Percentiles rank a stretch among this genome's conserved stretches.
phyloP scores from a whole-genome alignment of 2,113 vertebrate species.

The Bagarius yarrelli region DNA sequence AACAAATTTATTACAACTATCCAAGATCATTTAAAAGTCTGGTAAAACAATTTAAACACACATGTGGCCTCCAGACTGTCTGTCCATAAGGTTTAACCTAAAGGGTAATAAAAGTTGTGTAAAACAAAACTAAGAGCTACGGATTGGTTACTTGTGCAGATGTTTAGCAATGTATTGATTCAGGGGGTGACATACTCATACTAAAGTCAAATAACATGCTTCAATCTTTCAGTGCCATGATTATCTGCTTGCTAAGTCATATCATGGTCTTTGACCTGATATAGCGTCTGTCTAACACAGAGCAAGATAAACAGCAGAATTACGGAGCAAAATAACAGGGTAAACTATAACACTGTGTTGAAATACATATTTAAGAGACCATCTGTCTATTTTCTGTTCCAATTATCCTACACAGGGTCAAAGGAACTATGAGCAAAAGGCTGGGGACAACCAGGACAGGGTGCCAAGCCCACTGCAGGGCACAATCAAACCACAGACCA shows the following conservation, averaged over 20 bases:
- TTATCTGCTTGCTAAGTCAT: slow-evolving; percentile 26
- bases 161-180: neutral
- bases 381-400: neutral
- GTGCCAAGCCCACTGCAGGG: no score
- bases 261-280: slow-evolving; percentile 32
- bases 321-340: neutral
- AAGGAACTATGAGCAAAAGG: no score
- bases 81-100: neutral
- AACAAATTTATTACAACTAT: neutral
- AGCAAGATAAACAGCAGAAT: neutral
- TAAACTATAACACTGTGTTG: neutral
- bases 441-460: no score
- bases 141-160: neutral
- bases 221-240: neutral
- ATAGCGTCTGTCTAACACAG: slow-evolving; percentile 10
- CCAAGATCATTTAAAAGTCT: neutral
- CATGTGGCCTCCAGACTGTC: neutral
- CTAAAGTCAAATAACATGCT: neutral
- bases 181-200: neutral
- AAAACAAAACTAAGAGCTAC: neutral
- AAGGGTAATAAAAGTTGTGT: neutral
- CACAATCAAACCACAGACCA: no score
- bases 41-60: neutral
- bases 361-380: neutral
- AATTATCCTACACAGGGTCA: no score